phyloP scores from a whole-genome alignment of 2,113 vertebrate species.

The Sturnus vulgaris region DNA sequence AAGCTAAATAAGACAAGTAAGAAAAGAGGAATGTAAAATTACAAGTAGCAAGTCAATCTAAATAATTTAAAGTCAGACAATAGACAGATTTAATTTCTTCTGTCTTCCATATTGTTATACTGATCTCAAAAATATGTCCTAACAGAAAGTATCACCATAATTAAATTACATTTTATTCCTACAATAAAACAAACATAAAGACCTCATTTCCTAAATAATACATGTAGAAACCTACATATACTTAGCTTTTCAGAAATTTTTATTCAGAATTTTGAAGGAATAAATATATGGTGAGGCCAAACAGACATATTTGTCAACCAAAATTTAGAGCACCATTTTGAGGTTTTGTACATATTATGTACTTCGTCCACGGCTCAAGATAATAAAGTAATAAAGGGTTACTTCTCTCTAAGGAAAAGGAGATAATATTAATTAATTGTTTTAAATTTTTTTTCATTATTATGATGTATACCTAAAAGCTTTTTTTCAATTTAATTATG shows the following conservation, averaged over 20 bases:
- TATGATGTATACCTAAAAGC: neutral
- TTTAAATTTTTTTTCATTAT: neutral
- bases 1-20: neutral
- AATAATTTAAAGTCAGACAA: neutral
- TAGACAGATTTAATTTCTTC: neutral
- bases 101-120: neutral
- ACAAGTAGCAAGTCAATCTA: neutral
- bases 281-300: neutral
- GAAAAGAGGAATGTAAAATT: neutral
- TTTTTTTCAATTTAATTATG: neutral
- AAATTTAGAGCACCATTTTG: neutral
- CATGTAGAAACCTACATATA: neutral
- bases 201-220: neutral
- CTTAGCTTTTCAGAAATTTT: neutral
- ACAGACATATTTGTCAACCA: neutral
- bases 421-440: neutral
- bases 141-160: neutral
- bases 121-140: neutral
- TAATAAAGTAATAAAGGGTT: neutral
- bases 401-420: neutral
- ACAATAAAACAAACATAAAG: neutral
- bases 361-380: fast-evolving
- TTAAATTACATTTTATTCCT: neutral
- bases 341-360: neutral
- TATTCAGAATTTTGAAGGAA: neutral